A percentile compares a stretch with the other conserved stretches of the same genome.
Evolutionary conservation across 2,888 invertebrate species (phyloP).

Genomic region (Imbricaverruca yamaguchii): DNA sequence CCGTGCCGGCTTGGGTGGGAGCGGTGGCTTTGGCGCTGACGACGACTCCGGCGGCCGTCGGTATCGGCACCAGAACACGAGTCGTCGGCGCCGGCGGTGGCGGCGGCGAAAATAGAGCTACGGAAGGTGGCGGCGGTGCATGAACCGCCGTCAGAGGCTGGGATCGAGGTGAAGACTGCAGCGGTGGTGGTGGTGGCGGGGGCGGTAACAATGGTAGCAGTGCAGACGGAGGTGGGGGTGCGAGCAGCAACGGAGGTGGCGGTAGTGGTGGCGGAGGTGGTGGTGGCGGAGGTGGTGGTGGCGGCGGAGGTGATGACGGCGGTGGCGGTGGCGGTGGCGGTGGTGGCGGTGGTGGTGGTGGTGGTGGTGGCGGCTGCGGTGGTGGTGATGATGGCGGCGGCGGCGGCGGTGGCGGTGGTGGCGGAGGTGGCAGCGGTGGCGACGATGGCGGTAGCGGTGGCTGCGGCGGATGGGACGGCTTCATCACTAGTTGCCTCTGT

Average conservation of each 20-base stretch:
- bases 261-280: neutral
- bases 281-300: neutral
- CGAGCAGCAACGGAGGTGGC: neutral
- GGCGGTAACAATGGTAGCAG: neutral
- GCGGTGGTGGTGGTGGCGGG: neutral
- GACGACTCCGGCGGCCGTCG: neutral
- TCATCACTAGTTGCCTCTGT: too few relatives aligned
- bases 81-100: neutral
- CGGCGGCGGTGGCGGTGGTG: neutral
- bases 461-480: neutral
- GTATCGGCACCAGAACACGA: neutral
- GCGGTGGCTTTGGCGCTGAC: neutral
- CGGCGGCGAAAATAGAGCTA: neutral
- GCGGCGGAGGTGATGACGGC: neutral
- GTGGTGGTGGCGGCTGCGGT: neutral
- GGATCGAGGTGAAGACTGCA: too few relatives aligned
- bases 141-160: neutral
- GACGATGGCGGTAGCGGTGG: neutral
- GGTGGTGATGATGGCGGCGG: neutral
- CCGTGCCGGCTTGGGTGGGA: neutral
- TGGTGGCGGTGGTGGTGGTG: neutral
- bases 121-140: neutral
- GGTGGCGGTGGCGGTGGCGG: neutral
- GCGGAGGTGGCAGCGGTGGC: neutral
- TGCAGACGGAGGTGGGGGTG: neutral